Base-by-base conservation (phyloP, 37 sponge, comb jelly and placozoan genomes). In the Ephydatia muelleri region DNA sequence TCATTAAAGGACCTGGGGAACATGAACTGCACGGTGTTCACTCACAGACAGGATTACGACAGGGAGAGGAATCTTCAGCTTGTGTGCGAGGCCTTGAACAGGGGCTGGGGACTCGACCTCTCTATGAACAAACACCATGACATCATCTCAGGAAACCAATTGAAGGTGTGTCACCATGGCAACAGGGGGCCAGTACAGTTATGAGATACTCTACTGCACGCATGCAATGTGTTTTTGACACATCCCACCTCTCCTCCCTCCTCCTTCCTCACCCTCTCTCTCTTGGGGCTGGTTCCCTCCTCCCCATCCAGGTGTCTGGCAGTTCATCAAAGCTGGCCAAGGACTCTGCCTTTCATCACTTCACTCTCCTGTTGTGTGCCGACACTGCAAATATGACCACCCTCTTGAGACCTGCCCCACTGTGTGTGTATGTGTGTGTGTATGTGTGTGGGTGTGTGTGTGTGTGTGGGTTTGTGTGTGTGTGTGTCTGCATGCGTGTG, bases 261-360 rank as follows among this genome's bases (percentile, higher is more conserved):
- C 57, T 57, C 16, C 57, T 21, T 57, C 43, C 43, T 43, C 57
- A 1, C 57, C 19, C 57, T 14, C 57, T 11, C 57, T 14, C 57
- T 21, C n/a, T n/a, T n/a, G n/a, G n/a, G n/a, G n/a, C n/a, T n/a
- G n/a, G n/a, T n/a, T n/a, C n/a, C 33, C 11, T 11, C 43, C 3
- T 35, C 25, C n/a, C n/a, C n/a, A n/a, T 33, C 32, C 75, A 96
- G 90, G 91, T 96, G 22, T 96, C 97, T 13, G 97, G 97, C 3
- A 88, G 88, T 32, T 91, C 97, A 0, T 80, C 97, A 38, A 82
- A 83, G 38, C 66, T 96, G 34, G 74, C 39, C 12, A 86, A 81
- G 38, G 79, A 82, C 43, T 69, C 68, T 1, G 79, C 92, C 27
- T 93, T 83, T 48, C 97, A 96, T 48, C 97, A 96, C 79, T 96